Evolutionary conservation across 2,797 vertebrate genomes (phyloP).

Genomic region (Pangasius djambal): DNA sequence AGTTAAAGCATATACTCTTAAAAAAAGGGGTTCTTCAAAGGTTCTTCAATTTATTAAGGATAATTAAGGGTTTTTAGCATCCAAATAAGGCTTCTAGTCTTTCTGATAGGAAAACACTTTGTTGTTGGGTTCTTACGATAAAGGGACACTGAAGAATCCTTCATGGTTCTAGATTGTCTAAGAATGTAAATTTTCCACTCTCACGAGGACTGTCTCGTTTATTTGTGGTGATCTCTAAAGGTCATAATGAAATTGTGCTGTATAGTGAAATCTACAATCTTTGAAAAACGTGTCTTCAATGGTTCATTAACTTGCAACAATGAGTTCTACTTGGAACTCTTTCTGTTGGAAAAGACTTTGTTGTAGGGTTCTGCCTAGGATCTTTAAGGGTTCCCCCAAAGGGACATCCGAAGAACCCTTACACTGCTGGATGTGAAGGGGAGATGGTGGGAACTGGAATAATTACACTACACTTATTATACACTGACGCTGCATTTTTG

Average conservation of each 20-base stretch:
- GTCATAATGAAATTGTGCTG: neutral
- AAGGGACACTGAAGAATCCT: neutral
- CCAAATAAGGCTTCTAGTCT: neutral
- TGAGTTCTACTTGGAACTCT: neutral
- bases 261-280: neutral
- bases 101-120: neutral
- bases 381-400: neutral
- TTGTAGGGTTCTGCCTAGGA: neutral
- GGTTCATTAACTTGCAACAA: neutral
- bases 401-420: neutral
- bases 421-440: neutral
- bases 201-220: neutral
- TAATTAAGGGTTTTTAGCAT: neutral
- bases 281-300: neutral
- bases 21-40: neutral
- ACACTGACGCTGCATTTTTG: conserved; percentile 16
- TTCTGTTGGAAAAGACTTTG: neutral
- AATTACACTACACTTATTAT: conserved; percentile 4
- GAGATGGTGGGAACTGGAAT: conserved; percentile 18
- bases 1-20: neutral
- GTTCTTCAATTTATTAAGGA: neutral
- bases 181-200: neutral
- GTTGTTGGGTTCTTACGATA: neutral
- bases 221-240: neutral
- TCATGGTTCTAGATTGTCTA: neutral